Evolutionary conservation across 2,888 invertebrate genomes (phyloP).

Genomic region (Epiblema foenella): DNA sequence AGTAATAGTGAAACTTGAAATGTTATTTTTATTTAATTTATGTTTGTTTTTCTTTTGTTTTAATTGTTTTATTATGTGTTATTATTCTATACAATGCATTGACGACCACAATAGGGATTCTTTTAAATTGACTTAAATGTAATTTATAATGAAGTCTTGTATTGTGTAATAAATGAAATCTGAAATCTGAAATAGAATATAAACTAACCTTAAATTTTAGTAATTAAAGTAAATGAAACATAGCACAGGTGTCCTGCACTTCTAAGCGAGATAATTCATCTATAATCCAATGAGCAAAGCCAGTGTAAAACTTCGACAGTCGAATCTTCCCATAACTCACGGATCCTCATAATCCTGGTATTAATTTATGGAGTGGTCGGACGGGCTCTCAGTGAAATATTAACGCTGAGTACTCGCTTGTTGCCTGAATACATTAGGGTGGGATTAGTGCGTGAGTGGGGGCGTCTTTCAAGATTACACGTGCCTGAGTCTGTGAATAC

Average conservation of each 20-base stretch:
- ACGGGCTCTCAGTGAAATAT: slow-evolving; percentile 36
- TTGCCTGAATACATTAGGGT: slow-evolving; percentile 34
- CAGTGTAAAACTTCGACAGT: slow-evolving; percentile 43
- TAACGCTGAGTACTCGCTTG: slow-evolving; percentile 30
- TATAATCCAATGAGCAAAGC: slow-evolving; percentile 13
- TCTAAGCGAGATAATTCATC: slow-evolving; percentile 27
- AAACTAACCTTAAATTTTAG: no score
- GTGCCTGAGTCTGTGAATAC: not conserved
- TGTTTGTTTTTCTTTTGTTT: no score
- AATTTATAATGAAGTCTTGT: no score
- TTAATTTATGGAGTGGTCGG: slow-evolving; percentile 44
- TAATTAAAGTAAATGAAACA: slow-evolving; percentile 22
- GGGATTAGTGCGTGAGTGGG: slow-evolving; percentile 28
- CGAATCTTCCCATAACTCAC: slow-evolving; percentile 42
- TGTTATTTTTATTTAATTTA: no score
- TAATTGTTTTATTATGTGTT: no score
- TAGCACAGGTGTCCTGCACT: slow-evolving; percentile 20
- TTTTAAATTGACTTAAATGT: no score
- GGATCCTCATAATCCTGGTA: slow-evolving; percentile 40
- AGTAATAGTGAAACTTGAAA: no score
- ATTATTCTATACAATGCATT: no score
- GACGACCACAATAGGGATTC: no score
- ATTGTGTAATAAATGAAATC: no score
- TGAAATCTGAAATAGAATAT: no score
- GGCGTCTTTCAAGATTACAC: slow-evolving; percentile 22